These are phyloP conservation scores for Stylophora pistillata DNA, from an alignment of 64 coral and sea anemone genomes.

Conservation along the genomic window DNA sequence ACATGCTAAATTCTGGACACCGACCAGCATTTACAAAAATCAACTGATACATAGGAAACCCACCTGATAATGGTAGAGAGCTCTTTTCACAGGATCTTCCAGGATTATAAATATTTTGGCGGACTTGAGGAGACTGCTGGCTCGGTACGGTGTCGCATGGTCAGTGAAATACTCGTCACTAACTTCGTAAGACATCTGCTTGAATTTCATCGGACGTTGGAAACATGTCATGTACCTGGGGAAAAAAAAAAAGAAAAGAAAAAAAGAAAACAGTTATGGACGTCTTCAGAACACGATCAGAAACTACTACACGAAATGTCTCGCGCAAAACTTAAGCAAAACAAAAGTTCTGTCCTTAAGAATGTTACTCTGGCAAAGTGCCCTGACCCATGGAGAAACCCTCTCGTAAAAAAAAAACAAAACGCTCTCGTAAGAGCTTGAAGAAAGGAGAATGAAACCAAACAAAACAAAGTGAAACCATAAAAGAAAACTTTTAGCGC, in stretches of 20 bases:
- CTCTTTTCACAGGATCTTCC: conserved; percentile 83
- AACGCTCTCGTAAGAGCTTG: too few relatives aligned
- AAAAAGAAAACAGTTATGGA: background rate
- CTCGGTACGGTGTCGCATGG: conserved; percentile 65
- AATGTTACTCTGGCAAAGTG: too few relatives aligned
- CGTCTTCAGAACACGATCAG: too few relatives aligned
- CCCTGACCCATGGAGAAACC: too few relatives aligned
- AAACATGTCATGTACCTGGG: conserved; percentile 93
- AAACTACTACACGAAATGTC: too few relatives aligned
- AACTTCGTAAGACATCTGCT: conserved; percentile 79
- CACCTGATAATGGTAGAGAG: conserved; percentile 86
- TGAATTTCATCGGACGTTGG: conserved; percentile 49
- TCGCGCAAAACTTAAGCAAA: background rate
- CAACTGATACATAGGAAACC: background rate
- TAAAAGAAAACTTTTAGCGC: too few relatives aligned
- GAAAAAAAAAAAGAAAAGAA: too few relatives aligned
- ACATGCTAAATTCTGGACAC: background rate
- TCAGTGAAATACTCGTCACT: conserved; percentile 88
- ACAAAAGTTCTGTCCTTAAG: too few relatives aligned
- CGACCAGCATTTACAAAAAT: background rate
- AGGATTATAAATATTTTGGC: conserved; percentile 89
- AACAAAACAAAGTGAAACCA: too few relatives aligned
- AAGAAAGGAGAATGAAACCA: background rate
- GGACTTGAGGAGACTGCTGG: conserved; percentile 85
- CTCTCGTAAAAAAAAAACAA: too few relatives aligned